A percentile compares a stretch with the other conserved stretches of the same genome.
phyloP scores from a whole-genome alignment of 2,888 invertebrate genomes.

The Lepas anatifera region DNA sequence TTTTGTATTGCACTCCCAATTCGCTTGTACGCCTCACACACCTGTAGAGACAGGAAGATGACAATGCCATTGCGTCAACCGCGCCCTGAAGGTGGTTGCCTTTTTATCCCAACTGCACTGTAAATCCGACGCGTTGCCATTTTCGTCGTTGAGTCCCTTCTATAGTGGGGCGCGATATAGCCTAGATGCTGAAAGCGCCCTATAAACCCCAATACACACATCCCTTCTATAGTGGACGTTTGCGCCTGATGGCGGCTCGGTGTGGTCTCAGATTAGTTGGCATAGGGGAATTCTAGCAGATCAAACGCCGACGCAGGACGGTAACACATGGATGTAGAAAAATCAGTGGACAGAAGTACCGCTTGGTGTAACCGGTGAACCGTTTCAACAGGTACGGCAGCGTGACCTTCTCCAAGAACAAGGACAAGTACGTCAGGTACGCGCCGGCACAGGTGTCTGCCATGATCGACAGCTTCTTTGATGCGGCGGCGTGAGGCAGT shows the following conservation, averaged over 20 bases:
- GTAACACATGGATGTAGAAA: background rate
- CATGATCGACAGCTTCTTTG: slow-evolving; percentile 81
- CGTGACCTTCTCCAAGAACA: slow-evolving; percentile 80
- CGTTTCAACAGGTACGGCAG: slow-evolving; percentile 46
- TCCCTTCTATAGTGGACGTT: background rate
- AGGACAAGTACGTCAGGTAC: slow-evolving; percentile 85
- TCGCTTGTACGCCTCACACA: too few relatives aligned
- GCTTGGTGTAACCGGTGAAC: slow-evolving; percentile 16
- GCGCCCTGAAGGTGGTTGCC: too few relatives aligned
- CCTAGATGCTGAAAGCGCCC: too few relatives aligned
- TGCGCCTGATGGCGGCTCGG: background rate
- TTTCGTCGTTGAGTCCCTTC: too few relatives aligned
- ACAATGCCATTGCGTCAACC: too few relatives aligned
- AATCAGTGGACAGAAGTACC: background rate
- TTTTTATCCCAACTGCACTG: too few relatives aligned
- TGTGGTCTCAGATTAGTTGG: background rate
- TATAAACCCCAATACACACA: too few relatives aligned
- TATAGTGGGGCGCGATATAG: too few relatives aligned
- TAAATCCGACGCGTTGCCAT: too few relatives aligned
- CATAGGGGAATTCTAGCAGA: background rate
- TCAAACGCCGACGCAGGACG: background rate
- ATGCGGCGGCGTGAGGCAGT: slow-evolving; percentile 66
- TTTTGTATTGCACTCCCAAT: too few relatives aligned
- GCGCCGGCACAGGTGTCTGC: slow-evolving; percentile 70
- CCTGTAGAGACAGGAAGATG: too few relatives aligned